Percentiles rank a stretch among this genome's conserved stretches.
These are phyloP conservation scores for Anser brachyrhynchus DNA, from an alignment of 2,113 vertebrate species.

Conservation along the genomic window DNA sequence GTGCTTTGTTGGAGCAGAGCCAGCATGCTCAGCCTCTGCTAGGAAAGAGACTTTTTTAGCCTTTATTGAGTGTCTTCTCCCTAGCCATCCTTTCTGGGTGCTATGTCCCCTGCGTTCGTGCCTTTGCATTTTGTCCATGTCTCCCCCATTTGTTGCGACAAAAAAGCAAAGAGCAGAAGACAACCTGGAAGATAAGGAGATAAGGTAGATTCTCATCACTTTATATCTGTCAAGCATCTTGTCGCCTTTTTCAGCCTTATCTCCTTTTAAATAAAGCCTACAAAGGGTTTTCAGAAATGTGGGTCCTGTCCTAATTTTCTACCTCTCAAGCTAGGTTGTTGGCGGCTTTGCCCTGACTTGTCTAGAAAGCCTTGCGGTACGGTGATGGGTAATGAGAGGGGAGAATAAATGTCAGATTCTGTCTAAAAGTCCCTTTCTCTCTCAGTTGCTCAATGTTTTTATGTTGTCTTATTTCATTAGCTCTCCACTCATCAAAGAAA, in stretches of 20 bases:
- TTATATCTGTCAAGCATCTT: not conserved
- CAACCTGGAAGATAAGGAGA: not conserved
- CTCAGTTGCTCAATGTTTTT: not conserved
- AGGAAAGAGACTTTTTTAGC: not conserved
- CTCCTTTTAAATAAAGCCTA: conserved; percentile 25
- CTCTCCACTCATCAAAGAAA: not conserved
- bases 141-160: not conserved
- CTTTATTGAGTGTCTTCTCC: not conserved
- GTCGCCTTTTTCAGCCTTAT: conserved; percentile 1
- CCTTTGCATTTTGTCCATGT: not conserved
- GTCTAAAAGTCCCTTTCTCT: not conserved
- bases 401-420: not conserved
- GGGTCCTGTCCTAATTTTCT: conserved; percentile 28
- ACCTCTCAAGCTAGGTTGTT: not conserved
- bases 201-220: not conserved
- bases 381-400: not conserved
- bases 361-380: not conserved
- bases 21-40: not conserved
- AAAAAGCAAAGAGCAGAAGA: not conserved
- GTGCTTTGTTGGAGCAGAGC: conserved; percentile 47
- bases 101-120: not conserved
- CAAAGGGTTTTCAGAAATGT: conserved; percentile 24
- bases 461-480: not conserved
- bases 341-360: not conserved
- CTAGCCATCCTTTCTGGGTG: not conserved